Conservation (phyloP, 2,113 vertebrate species). For the Ammospiza caudacuta region DNA sequence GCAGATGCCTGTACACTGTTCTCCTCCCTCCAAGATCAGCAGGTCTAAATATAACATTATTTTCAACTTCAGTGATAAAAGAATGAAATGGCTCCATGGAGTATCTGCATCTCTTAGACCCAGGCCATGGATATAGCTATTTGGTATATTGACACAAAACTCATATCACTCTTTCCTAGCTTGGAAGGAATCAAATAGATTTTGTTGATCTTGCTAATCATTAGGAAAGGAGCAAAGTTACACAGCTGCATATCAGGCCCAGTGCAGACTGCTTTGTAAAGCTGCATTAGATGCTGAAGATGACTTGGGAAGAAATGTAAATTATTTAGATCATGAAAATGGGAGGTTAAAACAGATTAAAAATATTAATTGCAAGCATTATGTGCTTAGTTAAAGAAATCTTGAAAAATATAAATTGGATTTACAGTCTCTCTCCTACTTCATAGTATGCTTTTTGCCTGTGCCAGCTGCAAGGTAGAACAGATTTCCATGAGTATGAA, state of each 20-base stretch:
- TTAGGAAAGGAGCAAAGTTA: background rate
- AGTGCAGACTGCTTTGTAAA: background rate
- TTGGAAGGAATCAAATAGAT: background rate
- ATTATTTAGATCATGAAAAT: background rate
- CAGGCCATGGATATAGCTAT: background rate
- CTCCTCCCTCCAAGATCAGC: background rate
- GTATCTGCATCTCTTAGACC: background rate
- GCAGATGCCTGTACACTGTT: background rate
- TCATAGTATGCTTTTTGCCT: background rate
- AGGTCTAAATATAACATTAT: background rate
- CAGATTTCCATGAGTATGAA: background rate
- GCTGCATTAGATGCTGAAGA: background rate
- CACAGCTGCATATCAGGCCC: background rate
- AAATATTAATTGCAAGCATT: background rate
- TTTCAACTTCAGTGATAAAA: background rate
- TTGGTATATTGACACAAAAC: background rate
- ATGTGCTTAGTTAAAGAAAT: background rate
- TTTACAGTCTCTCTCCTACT: background rate
- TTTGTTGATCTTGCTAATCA: background rate
- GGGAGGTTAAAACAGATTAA: background rate
- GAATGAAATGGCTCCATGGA: background rate
- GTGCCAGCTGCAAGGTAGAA: background rate
- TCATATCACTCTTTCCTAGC: background rate
- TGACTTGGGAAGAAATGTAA: background rate
- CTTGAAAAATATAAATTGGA: background rate